These are phyloP conservation scores for Gymnoscopelus braueri DNA, from an alignment of 2,797 vertebrate genomes.

Conservation along the genomic window DNA sequence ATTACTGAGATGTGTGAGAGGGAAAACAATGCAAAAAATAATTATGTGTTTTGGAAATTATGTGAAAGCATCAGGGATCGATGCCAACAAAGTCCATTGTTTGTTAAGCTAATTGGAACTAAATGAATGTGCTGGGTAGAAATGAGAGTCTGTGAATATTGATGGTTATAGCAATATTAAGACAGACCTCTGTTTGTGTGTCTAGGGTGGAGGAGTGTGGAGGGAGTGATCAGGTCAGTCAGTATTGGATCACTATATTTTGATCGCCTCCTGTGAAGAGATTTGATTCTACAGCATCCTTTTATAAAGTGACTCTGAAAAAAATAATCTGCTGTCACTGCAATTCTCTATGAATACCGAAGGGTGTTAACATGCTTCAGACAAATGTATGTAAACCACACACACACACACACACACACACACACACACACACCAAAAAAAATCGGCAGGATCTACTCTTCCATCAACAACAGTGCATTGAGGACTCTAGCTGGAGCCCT, in stretches of 20 bases:
- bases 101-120: constrained; percentile 30
- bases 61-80: constrained; percentile 12
- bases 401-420: neutral
- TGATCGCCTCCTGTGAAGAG: constrained; percentile 45
- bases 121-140: constrained; percentile 29
- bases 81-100: neutral
- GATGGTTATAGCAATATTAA: constrained; percentile 35
- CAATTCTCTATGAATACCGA: constrained; percentile 68
- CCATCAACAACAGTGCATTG: too few species aligned
- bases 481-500: too few species aligned
- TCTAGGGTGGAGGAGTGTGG: constrained; percentile 14
- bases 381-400: neutral
- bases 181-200: constrained; percentile 33
- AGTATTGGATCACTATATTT: constrained; percentile 64
- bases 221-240: constrained; percentile 26
- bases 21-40: neutral
- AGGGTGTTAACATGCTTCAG: constrained; percentile 48
- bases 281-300: constrained; percentile 56
- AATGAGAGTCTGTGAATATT: constrained; percentile 51
- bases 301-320: constrained; percentile 63
- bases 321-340: constrained; percentile 75
- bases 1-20: neutral
- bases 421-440: constrained; percentile 17
- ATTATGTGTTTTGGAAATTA: neutral
- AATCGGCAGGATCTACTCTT: too few species aligned